Percentiles rank a stretch among this genome's conserved stretches.
phyloP scores from a whole-genome alignment of 2,113 vertebrate genomes.

The Pseudolaguvia tuberculata region DNA sequence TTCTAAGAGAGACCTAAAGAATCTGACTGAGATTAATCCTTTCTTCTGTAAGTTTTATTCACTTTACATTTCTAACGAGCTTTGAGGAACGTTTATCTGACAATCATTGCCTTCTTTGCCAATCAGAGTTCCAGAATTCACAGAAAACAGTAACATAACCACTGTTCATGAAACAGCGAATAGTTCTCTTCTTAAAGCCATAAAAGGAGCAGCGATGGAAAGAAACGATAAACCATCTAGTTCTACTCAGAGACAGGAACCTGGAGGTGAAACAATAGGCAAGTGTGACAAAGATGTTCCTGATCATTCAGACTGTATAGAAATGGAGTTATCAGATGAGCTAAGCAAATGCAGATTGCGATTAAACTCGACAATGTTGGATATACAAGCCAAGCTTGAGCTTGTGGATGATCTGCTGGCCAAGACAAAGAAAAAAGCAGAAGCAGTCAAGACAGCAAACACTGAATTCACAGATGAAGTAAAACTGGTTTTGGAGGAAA shows the following conservation, averaged over 20 bases:
- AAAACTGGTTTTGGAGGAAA: slow-evolving; percentile 49
- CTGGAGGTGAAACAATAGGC: background rate
- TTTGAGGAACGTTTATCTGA: slow-evolving; percentile 51
- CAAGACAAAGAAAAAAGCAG: slow-evolving; percentile 54
- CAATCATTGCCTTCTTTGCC: slow-evolving; percentile 67
- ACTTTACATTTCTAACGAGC: slow-evolving; percentile 59
- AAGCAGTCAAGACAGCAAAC: slow-evolving; percentile 45
- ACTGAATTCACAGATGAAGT: slow-evolving; percentile 53
- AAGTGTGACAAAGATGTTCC: background rate
- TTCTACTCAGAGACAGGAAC: background rate
- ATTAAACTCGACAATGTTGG: slow-evolving; percentile 55
- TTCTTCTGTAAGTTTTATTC: slow-evolving; percentile 66
- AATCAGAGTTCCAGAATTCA: slow-evolving; percentile 51
- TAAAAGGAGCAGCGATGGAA: background rate
- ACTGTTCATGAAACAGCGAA: slow-evolving; percentile 10
- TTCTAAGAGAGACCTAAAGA: background rate
- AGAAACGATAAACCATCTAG: background rate
- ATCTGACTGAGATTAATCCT: slow-evolving; percentile 57
- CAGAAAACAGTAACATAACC: slow-evolving; percentile 55
- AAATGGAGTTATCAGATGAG: slow-evolving; percentile 27
- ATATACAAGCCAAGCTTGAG: slow-evolving; percentile 57
- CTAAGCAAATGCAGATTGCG: slow-evolving; percentile 51
- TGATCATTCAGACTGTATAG: slow-evolving; percentile 9
- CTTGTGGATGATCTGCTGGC: slow-evolving; percentile 51
- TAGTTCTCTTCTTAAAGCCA: background rate